Base-by-base conservation (phyloP, 1,140 invertebrate species). In the Pseudomyrmex pallidus region DNA sequence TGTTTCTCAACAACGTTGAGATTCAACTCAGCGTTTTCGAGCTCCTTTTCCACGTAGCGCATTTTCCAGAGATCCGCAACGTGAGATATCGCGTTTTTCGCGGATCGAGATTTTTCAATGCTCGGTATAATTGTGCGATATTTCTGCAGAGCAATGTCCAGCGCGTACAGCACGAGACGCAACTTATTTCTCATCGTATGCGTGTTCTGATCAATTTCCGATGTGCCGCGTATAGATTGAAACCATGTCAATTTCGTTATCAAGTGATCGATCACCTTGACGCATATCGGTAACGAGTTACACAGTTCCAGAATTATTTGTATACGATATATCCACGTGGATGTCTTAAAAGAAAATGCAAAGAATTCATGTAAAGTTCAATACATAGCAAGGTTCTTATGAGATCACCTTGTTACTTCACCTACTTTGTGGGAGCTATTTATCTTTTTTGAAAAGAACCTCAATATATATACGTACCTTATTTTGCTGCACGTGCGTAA, bases 231-330 rank as follows among this genome's bases (percentile, higher is more conserved):
- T 0, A 56, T 9, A 9, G 54, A n/a, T n/a, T 63, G 73, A 4
- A 86, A 15, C 2, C 17, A 25, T 63, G 77, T 59, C 35, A 89
- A 9, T 52, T 64, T 82, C 1, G 4, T 12, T 9, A 63, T 77
- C 46, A 89, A 50, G 63, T 84, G 67, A 74, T 89, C 83, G 15
- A 80, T 84, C 1, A 52, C 35, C 9, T 82, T 77, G 9, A 82
- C 8, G 13, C 82, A 85, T 46, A 89, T 35, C n/a, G 62, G n/a
- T 13, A 56, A 35, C 9, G 64, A 85, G 52, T 44, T 73, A 35
- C 87, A 88, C 2, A 89, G 56, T 25, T 89, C 66, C 22, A 84
- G 25, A 35, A 85, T 74, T 70, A 89, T 89, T 9, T 68, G 56
- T 48, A 86, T 44, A 0, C 59, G 82, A 78, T 82, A 56, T 12